phyloP scores from a whole-genome alignment of 2,113 vertebrate species.

The Chroicocephalus ridibundus region DNA sequence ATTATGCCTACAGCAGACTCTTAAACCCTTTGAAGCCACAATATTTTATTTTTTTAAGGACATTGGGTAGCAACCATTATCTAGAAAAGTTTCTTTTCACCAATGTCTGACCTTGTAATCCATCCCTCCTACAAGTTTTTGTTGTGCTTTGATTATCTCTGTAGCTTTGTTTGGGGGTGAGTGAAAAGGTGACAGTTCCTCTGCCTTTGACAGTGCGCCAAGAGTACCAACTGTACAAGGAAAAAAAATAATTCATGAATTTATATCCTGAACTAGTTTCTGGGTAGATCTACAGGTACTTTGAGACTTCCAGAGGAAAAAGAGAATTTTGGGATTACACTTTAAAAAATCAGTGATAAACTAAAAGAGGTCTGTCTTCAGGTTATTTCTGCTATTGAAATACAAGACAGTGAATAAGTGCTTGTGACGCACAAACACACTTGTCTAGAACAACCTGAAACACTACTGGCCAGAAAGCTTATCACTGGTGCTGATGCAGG shows the following conservation, averaged over 20 bases:
- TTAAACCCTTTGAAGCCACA: neutral
- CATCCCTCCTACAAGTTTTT: neutral
- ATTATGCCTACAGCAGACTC: neutral
- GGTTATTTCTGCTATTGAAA: neutral
- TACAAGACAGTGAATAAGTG: neutral
- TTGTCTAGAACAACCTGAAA: neutral
- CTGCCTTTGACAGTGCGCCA: neutral
- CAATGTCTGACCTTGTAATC: neutral
- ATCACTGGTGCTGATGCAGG: neutral
- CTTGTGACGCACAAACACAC: neutral
- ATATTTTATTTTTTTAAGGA: neutral
- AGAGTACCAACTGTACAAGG: neutral
- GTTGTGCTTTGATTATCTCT: neutral
- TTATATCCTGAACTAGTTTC: neutral
- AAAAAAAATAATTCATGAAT: neutral
- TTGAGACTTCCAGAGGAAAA: neutral
- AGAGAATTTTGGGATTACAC: neutral
- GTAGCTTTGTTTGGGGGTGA: neutral
- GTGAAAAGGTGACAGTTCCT: neutral
- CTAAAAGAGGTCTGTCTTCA: neutral
- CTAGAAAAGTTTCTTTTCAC: neutral
- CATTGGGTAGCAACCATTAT: neutral
- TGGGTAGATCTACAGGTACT: neutral
- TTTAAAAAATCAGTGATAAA: neutral
- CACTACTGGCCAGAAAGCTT: neutral